A percentile compares a stretch with the other conserved stretches of the same genome.
Evolutionary conservation across 53 echinoderm and acorn worm species (phyloP).

Genomic region (Temnopleurus reevesii): DNA sequence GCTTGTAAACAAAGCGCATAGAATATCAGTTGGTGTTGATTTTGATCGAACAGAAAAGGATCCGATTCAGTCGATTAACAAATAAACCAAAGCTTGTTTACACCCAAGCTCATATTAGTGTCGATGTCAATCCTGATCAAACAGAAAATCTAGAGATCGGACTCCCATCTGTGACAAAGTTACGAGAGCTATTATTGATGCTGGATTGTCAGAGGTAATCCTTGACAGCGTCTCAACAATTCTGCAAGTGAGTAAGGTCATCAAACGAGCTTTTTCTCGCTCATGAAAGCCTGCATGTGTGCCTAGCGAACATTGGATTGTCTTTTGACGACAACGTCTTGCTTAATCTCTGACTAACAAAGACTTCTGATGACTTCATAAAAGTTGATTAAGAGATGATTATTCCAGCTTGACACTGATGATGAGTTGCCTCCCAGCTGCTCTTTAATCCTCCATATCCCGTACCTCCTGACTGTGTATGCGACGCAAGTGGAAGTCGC

Average conservation of each 20-base stretch:
- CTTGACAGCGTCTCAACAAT: not conserved
- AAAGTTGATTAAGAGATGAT: not conserved
- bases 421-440: not conserved
- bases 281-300: not conserved
- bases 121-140: not conserved
- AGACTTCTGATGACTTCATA: not conserved
- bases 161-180: slow-evolving; percentile 7
- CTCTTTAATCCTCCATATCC: not conserved
- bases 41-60: not conserved
- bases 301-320: not conserved
- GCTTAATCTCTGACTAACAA: not conserved
- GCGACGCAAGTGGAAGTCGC: not conserved
- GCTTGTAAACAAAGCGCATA: not conserved
- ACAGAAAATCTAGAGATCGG: not conserved
- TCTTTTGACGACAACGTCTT: not conserved
- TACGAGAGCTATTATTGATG: slow-evolving; percentile 10
- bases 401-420: not conserved
- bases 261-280: not conserved
- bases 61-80: slow-evolving; percentile 9
- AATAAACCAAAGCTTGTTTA: not conserved
- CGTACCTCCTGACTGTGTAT: not conserved
- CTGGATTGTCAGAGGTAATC: not conserved
- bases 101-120: not conserved
- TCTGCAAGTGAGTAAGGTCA: not conserved
- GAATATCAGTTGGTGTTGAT: too few species aligned